phyloP scores from a whole-genome alignment of 2,797 vertebrate species.

The Eupleurogrammus muticus region DNA sequence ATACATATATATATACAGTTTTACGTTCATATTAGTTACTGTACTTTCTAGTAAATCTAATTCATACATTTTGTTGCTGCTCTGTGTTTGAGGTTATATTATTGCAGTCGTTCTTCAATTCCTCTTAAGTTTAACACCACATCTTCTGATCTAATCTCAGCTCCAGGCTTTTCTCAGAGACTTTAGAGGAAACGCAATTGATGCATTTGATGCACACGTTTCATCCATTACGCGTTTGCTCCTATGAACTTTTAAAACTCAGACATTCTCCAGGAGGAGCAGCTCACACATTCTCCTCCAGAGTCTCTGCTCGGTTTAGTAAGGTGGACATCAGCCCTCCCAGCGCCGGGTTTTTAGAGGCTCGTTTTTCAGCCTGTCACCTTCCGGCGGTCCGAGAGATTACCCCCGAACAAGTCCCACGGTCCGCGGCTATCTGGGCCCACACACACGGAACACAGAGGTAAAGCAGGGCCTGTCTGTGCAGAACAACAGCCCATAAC shows the following conservation, averaged over 20 bases:
- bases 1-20: too few species aligned
- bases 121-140: constrained; percentile 13
- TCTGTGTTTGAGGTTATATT: constrained; percentile 9
- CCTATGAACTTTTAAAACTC: neutral
- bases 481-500: constrained; percentile 72
- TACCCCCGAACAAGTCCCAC: constrained; percentile 66
- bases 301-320: constrained; percentile 32
- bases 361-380: constrained; percentile 77
- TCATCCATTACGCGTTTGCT: constrained; percentile 2
- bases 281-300: neutral
- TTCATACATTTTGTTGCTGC: constrained; percentile 7
- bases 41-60: neutral
- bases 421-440: constrained; percentile 62
- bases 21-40: too few species aligned
- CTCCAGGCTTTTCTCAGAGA: constrained; percentile 39
- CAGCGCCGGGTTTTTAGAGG: constrained; percentile 59
- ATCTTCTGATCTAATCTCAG: constrained; percentile 52
- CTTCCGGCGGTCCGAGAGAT: constrained; percentile 67
- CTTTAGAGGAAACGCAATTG: constrained; percentile 36
- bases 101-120: constrained; percentile 23
- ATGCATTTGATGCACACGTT: constrained; percentile 12
- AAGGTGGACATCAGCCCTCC: constrained; percentile 46
- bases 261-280: neutral
- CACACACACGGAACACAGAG: constrained; percentile 61
- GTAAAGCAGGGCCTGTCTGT: constrained; percentile 55